These are phyloP conservation scores for Semnornis frantzii DNA, from an alignment of 2,113 vertebrate genomes.

Conservation along the genomic window DNA sequence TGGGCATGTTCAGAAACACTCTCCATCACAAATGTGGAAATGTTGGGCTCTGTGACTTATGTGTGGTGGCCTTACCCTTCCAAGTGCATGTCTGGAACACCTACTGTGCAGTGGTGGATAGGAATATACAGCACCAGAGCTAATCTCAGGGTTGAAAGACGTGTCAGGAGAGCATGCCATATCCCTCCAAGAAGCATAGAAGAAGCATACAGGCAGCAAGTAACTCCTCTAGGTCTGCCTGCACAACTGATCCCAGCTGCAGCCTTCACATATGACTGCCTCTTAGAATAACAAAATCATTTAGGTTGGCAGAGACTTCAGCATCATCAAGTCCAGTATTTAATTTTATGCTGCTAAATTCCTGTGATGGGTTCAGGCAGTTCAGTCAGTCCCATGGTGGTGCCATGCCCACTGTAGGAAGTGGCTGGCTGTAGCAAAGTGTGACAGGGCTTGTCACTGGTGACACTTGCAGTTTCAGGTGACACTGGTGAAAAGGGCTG, in stretches of 20 bases:
- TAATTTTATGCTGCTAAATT: background rate
- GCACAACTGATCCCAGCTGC: background rate
- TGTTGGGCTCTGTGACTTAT: rapidly evolving
- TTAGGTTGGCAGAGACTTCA: background rate
- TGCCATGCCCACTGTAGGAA: no score
- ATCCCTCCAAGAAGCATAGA: background rate
- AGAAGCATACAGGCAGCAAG: rapidly evolving
- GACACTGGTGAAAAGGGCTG: no score
- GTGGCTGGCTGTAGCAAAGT: no score
- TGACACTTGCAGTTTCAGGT: no score
- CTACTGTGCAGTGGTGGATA: background rate
- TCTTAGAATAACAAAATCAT: background rate
- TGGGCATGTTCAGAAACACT: background rate
- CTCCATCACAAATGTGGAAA: background rate
- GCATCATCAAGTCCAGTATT: background rate
- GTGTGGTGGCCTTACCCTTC: background rate
- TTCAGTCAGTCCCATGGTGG: no score
- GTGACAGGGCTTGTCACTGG: no score
- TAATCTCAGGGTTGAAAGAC: background rate
- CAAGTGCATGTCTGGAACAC: rapidly evolving
- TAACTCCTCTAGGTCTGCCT: background rate
- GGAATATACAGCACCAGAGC: background rate
- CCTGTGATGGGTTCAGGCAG: no score
- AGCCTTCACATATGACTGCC: background rate
- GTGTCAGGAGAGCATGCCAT: rapidly evolving